phyloP scores from a whole-genome alignment of 1,140 invertebrate genomes.

The Galleria mellonella region DNA sequence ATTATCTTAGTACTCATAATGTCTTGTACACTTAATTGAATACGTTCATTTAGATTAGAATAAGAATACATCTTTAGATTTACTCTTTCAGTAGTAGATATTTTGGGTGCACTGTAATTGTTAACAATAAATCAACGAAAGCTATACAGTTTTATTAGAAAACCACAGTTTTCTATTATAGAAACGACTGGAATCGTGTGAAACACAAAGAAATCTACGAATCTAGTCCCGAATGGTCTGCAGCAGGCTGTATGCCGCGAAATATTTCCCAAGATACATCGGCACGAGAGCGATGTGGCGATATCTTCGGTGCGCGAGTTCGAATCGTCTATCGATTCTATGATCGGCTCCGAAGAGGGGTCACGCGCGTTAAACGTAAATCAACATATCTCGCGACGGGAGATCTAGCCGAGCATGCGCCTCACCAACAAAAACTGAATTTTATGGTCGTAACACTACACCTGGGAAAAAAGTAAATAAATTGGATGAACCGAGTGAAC shows the following conservation, averaged over 20 bases:
- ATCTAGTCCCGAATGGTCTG: conserved; percentile 47
- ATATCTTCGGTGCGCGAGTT: conserved; percentile 58
- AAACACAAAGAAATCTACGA: conserved; percentile 62
- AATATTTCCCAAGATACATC: conserved; percentile 68
- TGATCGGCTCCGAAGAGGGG: conserved; percentile 63
- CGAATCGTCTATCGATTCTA: conserved; percentile 69
- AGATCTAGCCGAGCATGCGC: conserved; percentile 61
- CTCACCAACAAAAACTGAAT: conserved; percentile 63
- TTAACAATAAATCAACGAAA: no score
- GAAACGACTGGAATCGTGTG: conserved; percentile 53
- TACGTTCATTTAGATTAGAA: no score
- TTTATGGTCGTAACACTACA: conserved; percentile 69
- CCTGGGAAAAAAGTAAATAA: conserved; percentile 63
- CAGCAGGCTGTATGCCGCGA: conserved; percentile 50
- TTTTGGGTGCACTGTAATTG: no score
- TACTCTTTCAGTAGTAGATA: no score
- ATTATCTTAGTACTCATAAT: conserved; percentile 6
- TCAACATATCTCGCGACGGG: conserved; percentile 71
- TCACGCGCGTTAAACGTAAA: conserved; percentile 72
- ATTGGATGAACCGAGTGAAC: conserved; percentile 49
- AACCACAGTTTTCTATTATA: conserved; percentile 24
- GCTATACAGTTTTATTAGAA: no score
- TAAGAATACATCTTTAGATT: no score
- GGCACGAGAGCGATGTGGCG: conserved; percentile 64
- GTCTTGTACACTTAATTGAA: no score